These are phyloP conservation scores for Papilio glaucus DNA, from an alignment of 1,140 invertebrate genomes.

Conservation along the genomic window DNA sequence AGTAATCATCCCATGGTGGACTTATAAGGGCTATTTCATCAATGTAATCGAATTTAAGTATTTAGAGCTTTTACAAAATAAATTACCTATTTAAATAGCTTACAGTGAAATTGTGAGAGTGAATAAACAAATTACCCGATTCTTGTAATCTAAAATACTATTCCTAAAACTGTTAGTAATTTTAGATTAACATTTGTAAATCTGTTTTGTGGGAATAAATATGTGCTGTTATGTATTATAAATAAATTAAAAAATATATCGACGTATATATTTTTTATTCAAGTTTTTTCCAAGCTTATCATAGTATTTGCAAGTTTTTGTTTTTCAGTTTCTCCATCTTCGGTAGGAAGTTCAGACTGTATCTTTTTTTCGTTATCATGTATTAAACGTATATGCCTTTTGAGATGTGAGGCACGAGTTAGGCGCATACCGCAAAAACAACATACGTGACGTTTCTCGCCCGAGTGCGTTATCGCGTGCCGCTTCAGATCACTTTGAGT, in stretches of 20 bases:
- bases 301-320: slow-evolving; percentile 45
- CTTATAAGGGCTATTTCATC: too few species aligned
- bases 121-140: too few species aligned
- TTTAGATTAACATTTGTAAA: too few species aligned
- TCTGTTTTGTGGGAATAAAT: too few species aligned
- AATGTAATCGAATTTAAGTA: too few species aligned
- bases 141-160: too few species aligned
- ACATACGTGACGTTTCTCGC: slow-evolving; percentile 86
- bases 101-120: too few species aligned
- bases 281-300: slow-evolving; percentile 3
- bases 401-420: slow-evolving; percentile 72
- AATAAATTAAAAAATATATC: background rate
- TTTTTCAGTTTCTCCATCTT: slow-evolving; percentile 55
- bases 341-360: slow-evolving; percentile 51
- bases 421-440: slow-evolving; percentile 85
- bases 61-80: too few species aligned
- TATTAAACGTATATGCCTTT: slow-evolving; percentile 65
- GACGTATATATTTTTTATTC: background rate
- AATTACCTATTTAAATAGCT: too few species aligned
- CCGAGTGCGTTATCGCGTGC: slow-evolving; percentile 87
- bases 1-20: too few species aligned
- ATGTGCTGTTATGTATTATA: too few species aligned
- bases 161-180: too few species aligned
- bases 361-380: slow-evolving; percentile 55
- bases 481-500: slow-evolving; percentile 81